A percentile compares a stretch with the other conserved stretches of the same genome.
Evolutionary conservation across 2,113 vertebrate genomes (phyloP).

Genomic region (Sclerurus mexicanus): DNA sequence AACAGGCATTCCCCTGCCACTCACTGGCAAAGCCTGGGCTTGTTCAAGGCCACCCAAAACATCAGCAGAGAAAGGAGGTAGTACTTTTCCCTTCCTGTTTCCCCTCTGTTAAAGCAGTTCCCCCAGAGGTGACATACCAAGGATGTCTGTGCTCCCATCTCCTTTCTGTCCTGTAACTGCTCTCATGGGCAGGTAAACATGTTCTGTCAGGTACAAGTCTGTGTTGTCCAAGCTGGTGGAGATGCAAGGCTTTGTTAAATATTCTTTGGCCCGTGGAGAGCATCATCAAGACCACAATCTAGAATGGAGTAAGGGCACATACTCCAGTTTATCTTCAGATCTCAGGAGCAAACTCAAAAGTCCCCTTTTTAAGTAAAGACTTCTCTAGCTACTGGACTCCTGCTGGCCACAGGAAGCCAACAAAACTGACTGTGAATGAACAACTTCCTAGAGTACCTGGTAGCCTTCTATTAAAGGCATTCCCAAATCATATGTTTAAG

Average conservation of each 20-base stretch:
- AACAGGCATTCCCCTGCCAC: background rate
- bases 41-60: background rate
- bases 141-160: background rate
- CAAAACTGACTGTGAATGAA: background rate
- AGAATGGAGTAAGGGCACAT: background rate
- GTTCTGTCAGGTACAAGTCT: background rate
- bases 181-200: rapidly evolving
- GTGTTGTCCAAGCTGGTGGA: background rate
- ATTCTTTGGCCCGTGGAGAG: background rate
- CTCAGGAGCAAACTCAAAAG: background rate
- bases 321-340: background rate
- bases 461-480: background rate
- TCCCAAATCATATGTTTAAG: background rate
- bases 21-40: background rate
- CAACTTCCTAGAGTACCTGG: background rate
- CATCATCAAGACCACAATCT: background rate
- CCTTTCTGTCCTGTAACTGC: background rate
- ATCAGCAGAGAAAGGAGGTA: background rate
- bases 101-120: background rate
- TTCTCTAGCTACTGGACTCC: background rate
- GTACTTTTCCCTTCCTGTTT: rapidly evolving
- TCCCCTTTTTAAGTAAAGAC: background rate
- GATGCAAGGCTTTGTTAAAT: background rate
- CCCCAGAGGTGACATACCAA: background rate
- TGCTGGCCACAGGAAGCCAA: background rate